phyloP scores from a whole-genome alignment of 2,113 vertebrate species.

The Hemiprocne comata region DNA sequence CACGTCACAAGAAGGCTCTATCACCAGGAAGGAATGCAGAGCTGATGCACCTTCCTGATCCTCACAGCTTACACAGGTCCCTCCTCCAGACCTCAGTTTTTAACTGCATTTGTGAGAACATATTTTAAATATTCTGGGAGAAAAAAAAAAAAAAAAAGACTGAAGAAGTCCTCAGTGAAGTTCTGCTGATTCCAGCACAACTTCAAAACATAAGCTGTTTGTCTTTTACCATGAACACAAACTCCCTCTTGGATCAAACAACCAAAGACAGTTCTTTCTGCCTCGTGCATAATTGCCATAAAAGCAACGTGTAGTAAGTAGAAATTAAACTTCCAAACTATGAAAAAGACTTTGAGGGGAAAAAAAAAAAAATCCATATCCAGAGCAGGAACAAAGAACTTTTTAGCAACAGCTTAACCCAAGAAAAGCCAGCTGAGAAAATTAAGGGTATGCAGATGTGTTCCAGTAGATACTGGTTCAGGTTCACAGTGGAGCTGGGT shows the following conservation, averaged over 20 bases:
- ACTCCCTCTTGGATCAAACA: not conserved
- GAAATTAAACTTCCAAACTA: not conserved
- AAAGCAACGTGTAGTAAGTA: not conserved
- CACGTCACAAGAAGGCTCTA: not conserved
- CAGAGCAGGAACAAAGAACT: not conserved
- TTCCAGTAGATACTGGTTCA: not conserved
- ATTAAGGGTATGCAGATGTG: not conserved
- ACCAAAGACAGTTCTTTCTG: not conserved
- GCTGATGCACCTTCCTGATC: not conserved
- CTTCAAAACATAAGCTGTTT: not conserved
- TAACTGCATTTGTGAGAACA: not conserved
- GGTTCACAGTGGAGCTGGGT: not conserved
- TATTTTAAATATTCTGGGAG: not conserved
- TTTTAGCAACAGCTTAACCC: not conserved
- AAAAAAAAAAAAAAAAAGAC: not conserved
- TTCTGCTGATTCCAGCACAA: not conserved
- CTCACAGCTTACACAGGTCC: not conserved
- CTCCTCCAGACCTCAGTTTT: constrained; percentile 1
- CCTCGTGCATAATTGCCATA: not conserved
- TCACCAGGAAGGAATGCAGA: not conserved
- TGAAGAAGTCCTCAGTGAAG: not conserved
- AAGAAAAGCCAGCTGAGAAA: not conserved
- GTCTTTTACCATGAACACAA: not conserved
- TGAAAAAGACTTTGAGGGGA: not conserved
- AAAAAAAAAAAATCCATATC: not conserved